phyloP scores from a whole-genome alignment of 2,113 vertebrate species.

The Dascyllus trimaculatus region DNA sequence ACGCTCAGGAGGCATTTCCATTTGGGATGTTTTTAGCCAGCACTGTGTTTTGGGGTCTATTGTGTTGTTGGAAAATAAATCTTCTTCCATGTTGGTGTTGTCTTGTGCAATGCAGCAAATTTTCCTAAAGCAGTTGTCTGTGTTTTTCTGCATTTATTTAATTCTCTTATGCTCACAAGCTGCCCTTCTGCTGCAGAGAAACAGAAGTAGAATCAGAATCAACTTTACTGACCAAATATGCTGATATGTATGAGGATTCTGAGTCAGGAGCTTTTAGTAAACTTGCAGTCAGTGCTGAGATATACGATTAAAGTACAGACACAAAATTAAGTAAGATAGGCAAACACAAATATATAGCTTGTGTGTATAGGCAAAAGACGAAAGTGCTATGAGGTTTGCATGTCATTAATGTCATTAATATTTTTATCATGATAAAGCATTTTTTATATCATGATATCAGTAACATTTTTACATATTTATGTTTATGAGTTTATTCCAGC shows the following conservation, averaged over 20 bases:
- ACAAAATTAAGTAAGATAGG: too few species aligned
- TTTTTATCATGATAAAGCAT: too few species aligned
- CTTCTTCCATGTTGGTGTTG: slow-evolving; percentile 17
- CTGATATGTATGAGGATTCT: not conserved
- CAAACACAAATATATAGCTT: too few species aligned
- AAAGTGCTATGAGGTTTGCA: too few species aligned
- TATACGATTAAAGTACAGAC: too few species aligned
- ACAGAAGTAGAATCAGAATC: slow-evolving; percentile 1
- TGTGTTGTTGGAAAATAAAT: slow-evolving; percentile 46
- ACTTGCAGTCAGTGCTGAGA: not conserved
- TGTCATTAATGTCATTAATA: too few species aligned
- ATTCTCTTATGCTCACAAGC: not conserved
- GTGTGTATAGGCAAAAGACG: too few species aligned
- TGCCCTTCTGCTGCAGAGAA: slow-evolving; percentile 29
- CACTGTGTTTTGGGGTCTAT: not conserved
- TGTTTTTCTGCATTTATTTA: slow-evolving; percentile 37
- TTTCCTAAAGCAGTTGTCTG: slow-evolving; percentile 13
- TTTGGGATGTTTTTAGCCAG: slow-evolving; percentile 22
- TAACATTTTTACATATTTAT: too few species aligned
- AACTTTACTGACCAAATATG: not conserved
- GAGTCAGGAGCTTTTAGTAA: not conserved
- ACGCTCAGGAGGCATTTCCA: slow-evolving; percentile 11
- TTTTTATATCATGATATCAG: too few species aligned
- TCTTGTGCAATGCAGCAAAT: slow-evolving; percentile 34
- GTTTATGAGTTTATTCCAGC: too few species aligned